Percentiles rank a stretch among this genome's conserved stretches.
These are phyloP conservation scores for Petroica traversi DNA, from an alignment of 2,113 vertebrate genomes.

Conservation along the genomic window DNA sequence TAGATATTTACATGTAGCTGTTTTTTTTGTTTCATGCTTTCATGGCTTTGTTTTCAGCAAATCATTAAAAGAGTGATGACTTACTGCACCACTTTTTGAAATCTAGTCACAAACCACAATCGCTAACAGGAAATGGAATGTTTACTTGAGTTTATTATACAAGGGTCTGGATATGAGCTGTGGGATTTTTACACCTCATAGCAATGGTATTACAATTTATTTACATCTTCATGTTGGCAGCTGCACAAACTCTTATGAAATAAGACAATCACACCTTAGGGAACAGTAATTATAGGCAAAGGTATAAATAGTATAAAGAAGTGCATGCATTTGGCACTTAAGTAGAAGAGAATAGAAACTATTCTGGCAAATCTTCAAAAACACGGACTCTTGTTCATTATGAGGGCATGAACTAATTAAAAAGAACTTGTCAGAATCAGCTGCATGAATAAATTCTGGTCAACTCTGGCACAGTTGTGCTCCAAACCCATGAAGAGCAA, in stretches of 20 bases:
- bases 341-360: constrained; percentile 78
- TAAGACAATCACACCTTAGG: constrained; percentile 86
- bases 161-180: constrained; percentile 83
- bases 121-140: constrained; percentile 91
- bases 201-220: constrained; percentile 94
- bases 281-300: constrained; percentile 85
- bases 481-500: constrained; percentile 71
- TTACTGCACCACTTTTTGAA: constrained; percentile 75
- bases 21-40: constrained; percentile 40
- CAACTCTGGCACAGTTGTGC: constrained; percentile 67
- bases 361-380: constrained; percentile 78
- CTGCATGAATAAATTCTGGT: constrained; percentile 73
- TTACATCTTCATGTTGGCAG: constrained; percentile 92
- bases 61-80: constrained; percentile 77
- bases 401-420: constrained; percentile 81
- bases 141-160: constrained; percentile 92
- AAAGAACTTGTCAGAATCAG: constrained; percentile 76
- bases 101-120: constrained; percentile 87
- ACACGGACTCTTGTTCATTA: constrained; percentile 71
- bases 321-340: constrained; percentile 77
- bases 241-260: constrained; percentile 90
- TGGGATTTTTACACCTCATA: constrained; percentile 88
- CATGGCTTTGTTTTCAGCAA: constrained; percentile 78
- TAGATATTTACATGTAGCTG: background rate
- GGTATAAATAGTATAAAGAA: constrained; percentile 86